phyloP scores from a whole-genome alignment of 2,113 vertebrate genomes.

The rabbit (Oryctolagus cuniculus) region DNA sequence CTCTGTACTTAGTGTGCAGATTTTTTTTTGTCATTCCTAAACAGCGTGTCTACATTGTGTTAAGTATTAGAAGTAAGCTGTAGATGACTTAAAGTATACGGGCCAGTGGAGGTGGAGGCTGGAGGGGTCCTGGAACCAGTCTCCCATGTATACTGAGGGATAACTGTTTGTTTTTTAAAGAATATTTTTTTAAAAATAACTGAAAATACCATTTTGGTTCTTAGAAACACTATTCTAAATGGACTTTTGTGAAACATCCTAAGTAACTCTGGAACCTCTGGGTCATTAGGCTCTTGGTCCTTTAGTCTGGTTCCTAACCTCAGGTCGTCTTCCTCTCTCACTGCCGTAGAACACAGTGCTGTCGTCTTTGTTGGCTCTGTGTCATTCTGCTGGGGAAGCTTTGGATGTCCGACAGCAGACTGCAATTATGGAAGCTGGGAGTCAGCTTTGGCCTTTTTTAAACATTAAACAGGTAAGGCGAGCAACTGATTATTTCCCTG shows the following conservation, averaged over 20 bases:
- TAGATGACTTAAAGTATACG: too few relatives aligned
- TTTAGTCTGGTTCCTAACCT: background rate
- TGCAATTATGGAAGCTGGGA: conserved; percentile 83
- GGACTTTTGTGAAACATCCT: background rate
- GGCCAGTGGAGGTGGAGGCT: too few relatives aligned
- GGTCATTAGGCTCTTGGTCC: background rate
- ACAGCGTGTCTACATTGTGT: too few relatives aligned
- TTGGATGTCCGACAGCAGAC: conserved; percentile 83
- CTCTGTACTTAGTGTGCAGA: too few relatives aligned
- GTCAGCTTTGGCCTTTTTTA: conserved; percentile 91
- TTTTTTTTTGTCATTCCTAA: too few relatives aligned
- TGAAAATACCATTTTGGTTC: background rate
- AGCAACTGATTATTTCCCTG: background rate
- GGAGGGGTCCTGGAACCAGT: too few relatives aligned
- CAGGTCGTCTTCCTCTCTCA: background rate
- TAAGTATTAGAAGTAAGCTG: too few relatives aligned
- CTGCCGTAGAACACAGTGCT: conserved; percentile 90
- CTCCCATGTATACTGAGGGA: too few relatives aligned
- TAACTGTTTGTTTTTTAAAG: too few relatives aligned
- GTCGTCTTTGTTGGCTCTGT: conserved; percentile 87
- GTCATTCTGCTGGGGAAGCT: conserved; percentile 84
- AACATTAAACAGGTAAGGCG: conserved; percentile 90
- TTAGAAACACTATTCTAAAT: background rate
- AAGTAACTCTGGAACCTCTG: background rate
- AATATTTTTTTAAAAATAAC: background rate